Evolutionary conservation across 1,140 invertebrate species (phyloP), one percentile per base, ranked within the genome.

Genomic region (Ips typographus): DNA sequence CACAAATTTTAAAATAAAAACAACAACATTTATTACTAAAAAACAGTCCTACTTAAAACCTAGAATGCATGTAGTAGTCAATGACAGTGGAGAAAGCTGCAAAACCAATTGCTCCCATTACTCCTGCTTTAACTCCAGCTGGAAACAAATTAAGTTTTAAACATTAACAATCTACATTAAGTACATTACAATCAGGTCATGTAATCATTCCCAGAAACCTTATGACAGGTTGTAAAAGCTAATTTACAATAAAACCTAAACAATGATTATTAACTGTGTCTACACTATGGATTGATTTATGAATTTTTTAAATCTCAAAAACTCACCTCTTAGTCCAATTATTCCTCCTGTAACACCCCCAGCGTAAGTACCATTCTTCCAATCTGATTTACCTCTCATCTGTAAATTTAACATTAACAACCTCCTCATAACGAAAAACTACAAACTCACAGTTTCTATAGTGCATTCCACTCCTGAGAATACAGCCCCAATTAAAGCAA

Each of bases 291-390:
- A 52, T 44, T 47, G 40, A 22, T 22, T 22, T 22, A 22, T 22
- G 22, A 22, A 22, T 22, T 22, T 22, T 22, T 22, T 22, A 22
- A 22, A 22, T 8, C 52, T 44, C 51, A 55, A 53, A 8, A 36
- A 56, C 39, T 72, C 82, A 95, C 93, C 93, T 89, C 97, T 87
- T 57, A 98, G 82, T 43, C 96, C 97, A 79, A 98, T 92, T n/a
- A 98, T 75, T 52, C 95, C 96, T 70, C 97, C 96, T 51, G 95
- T 97, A 56, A 98, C 86, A 57, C 87, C 96, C 64, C 95, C 96
- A 74, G 95, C 94, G 80, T 95, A 91, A 5, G 94, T 96, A 7
- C 95, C 95, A 87, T 98, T 99, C 77, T 91, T 92, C 94, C 96
- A 96, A 80, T 98, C 96, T 55, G 88, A 91, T 81, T 96, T 96